Conservation (phyloP, 1,140 invertebrate species). For the Drosophila lacteicornis region DNA sequence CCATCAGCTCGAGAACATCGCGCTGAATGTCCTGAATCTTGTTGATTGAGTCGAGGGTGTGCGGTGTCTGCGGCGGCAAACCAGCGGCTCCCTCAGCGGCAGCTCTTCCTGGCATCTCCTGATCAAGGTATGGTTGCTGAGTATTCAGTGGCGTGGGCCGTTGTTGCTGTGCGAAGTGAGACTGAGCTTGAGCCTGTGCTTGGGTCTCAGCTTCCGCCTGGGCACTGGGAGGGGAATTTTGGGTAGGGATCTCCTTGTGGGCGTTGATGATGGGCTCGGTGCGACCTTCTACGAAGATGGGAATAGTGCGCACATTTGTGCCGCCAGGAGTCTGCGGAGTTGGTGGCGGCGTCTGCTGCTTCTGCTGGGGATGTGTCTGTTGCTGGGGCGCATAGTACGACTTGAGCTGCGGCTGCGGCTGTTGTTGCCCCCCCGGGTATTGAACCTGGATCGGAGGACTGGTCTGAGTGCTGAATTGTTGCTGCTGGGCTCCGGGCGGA, state of each 20-base stretch:
- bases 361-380: conserved; percentile 77
- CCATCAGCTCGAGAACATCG: conserved; percentile 91
- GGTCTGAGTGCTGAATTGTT: conserved; percentile 76
- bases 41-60: conserved; percentile 89
- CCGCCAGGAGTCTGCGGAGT: conserved; percentile 75
- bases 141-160: conserved; percentile 80
- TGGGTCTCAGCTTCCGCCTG: conserved; percentile 85
- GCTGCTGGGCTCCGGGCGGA: conserved; percentile 36
- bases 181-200: conserved; percentile 72
- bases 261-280: conserved; percentile 90
- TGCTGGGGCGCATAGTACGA: conserved; percentile 71
- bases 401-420: conserved; percentile 61
- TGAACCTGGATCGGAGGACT: conserved; percentile 62
- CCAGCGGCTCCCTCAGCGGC: conserved; percentile 41
- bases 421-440: conserved; percentile 9
- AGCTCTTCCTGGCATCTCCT: conserved; percentile 28
- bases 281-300: conserved; percentile 94
- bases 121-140: conserved; percentile 73
- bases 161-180: conserved; percentile 59
- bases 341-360: conserved; percentile 76
- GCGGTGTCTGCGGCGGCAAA: conserved; percentile 84
- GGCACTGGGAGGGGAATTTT: conserved; percentile 74
- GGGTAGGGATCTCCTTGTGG: conserved; percentile 85
- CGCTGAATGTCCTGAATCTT: conserved; percentile 92
- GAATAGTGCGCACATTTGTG: conserved; percentile 90